Evolutionary conservation across 2,888 invertebrate species (phyloP).

Genomic region (Hypomecis atomaria): DNA sequence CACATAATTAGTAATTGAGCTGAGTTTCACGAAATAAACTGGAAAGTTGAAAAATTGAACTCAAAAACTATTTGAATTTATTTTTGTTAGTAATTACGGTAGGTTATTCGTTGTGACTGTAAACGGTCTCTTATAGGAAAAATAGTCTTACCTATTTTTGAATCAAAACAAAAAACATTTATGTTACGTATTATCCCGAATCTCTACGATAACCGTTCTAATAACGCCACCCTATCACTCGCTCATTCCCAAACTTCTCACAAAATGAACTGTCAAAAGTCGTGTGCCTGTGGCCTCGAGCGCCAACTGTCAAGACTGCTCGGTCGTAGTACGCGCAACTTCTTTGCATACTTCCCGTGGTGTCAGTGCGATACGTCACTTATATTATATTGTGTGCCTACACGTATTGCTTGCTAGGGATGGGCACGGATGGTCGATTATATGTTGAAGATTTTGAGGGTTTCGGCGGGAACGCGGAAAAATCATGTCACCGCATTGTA

Average conservation of each 20-base stretch:
- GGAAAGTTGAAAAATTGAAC: no score
- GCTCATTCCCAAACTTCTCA: constrained; percentile 33
- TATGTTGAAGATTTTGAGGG: constrained; percentile 29
- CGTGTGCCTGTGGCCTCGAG: constrained; percentile 49
- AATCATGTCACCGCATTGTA: no score
- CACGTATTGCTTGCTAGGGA: constrained; percentile 72
- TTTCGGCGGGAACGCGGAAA: no score
- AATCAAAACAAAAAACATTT: background rate
- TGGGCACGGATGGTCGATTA: constrained; percentile 56
- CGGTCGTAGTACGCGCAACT: constrained; percentile 67
- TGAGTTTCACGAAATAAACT: no score
- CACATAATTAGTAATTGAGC: no score
- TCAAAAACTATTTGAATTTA: no score
- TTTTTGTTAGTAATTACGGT: no score
- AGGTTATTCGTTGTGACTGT: no score
- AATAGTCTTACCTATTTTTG: no score
- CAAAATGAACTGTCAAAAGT: constrained; percentile 59
- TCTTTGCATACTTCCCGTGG: constrained; percentile 84
- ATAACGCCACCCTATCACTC: constrained; percentile 28
- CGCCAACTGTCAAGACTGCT: constrained; percentile 71
- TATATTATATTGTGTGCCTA: constrained; percentile 80
- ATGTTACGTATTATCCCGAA: background rate
- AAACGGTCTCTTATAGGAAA: no score
- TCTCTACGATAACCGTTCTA: background rate
- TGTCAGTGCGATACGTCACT: constrained; percentile 83